phyloP scores from a whole-genome alignment of 2,888 invertebrate species.

The Lasioglossum zephyrum region DNA sequence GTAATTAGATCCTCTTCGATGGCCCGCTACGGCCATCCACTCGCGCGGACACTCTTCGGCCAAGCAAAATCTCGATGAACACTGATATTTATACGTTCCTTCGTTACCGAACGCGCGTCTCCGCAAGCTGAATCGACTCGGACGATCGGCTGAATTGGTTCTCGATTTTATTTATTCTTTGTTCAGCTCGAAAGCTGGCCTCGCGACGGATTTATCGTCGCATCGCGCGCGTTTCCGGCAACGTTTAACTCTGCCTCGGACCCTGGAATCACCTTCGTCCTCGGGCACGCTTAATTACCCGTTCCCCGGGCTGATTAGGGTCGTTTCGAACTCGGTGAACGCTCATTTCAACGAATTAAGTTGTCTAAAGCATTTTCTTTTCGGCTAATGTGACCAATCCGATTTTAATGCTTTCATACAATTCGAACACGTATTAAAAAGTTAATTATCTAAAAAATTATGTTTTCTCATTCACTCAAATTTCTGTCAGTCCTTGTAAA shows the following conservation, averaged over 20 bases:
- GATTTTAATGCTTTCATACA: too few species aligned
- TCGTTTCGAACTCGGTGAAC: not conserved
- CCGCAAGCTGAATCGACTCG: conserved; percentile 28
- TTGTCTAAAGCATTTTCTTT: not conserved
- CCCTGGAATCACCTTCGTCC: not conserved
- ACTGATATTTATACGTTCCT: conserved; percentile 36
- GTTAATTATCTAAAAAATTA: too few species aligned
- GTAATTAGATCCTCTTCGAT: conserved; percentile 75
- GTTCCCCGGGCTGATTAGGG: not conserved
- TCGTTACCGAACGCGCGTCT: conserved; percentile 21
- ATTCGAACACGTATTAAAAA: too few species aligned
- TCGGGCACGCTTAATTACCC: not conserved
- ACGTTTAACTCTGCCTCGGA: not conserved
- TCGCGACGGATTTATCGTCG: conserved; percentile 34
- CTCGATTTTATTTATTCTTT: not conserved
- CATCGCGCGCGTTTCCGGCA: conserved; percentile 34
- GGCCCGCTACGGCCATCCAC: conserved; percentile 45
- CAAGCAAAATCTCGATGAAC: conserved; percentile 36
- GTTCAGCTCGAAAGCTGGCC: not conserved
- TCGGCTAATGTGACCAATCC: not conserved
- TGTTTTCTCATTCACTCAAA: too few species aligned
- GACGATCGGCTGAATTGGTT: conserved; percentile 14
- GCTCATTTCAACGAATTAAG: not conserved
- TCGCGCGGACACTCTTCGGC: conserved; percentile 55
- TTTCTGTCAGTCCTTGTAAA: too few species aligned